These are phyloP conservation scores for Pristionchus mayeri DNA, from an alignment of 2,888 invertebrate genomes.

Conservation along the genomic window DNA sequence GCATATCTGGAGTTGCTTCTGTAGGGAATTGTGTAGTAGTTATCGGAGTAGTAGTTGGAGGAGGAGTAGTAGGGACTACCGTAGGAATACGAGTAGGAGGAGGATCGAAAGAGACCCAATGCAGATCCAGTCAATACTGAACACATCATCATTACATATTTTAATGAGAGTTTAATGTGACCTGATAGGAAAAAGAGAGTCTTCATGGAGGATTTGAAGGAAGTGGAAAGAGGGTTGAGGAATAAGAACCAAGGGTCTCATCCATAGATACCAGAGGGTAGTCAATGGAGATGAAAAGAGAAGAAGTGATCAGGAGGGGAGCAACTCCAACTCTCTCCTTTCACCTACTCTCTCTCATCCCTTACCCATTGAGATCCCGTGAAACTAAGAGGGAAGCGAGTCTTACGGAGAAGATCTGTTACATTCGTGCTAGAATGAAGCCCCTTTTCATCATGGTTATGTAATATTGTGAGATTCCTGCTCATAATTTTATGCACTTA, in stretches of 20 bases:
- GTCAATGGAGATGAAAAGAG: constrained; percentile 29
- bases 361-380: background rate
- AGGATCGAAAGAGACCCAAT: background rate
- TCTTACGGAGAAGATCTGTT: background rate
- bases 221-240: constrained; percentile 18
- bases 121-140: background rate
- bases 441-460: background rate
- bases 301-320: background rate
- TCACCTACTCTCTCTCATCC: background rate
- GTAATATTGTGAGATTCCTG: background rate
- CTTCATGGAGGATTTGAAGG: background rate
- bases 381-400: background rate
- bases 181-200: constrained; percentile 25
- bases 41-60: constrained; percentile 1
- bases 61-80: constrained; percentile 23
- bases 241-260: background rate
- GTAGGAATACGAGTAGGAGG: constrained; percentile 6
- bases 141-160: background rate
- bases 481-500: background rate
- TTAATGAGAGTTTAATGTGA: background rate
- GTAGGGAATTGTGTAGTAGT: constrained; percentile 1
- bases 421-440: background rate
- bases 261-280: constrained; percentile 31
- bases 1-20: constrained; percentile 10
- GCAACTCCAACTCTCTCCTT: background rate